Evolutionary conservation across 64 coral and sea anemone species (phyloP).

Genomic region (Hydrozoanthus tunicans): DNA sequence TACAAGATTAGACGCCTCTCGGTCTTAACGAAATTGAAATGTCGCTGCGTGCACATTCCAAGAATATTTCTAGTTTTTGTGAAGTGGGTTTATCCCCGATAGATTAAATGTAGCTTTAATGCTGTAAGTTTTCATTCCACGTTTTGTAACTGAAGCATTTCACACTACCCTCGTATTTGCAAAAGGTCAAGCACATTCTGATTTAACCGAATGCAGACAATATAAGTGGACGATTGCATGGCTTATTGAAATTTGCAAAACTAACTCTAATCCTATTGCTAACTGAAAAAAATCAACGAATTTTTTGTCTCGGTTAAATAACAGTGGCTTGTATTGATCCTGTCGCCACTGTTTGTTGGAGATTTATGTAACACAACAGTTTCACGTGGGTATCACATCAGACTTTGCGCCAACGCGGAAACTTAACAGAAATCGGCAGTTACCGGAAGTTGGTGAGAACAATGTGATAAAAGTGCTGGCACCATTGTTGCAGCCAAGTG

Average conservation of each 20-base stretch:
- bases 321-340: no score
- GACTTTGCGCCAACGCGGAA: constrained; percentile 10
- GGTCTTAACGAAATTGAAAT: neutral
- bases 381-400: neutral
- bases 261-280: neutral
- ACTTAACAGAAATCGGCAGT: neutral
- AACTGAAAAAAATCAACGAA: neutral
- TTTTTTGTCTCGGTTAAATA: neutral
- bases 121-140: neutral
- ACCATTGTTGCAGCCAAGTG: constrained; percentile 3
- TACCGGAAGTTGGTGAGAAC: constrained; percentile 36
- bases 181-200: neutral
- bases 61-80: neutral
- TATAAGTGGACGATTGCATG: neutral
- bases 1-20: neutral
- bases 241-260: neutral
- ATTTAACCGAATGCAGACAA: neutral
- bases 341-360: no score
- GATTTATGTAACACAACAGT: no score
- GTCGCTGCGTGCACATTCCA: neutral
- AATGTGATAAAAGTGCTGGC: constrained; percentile 3
- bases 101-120: neutral
- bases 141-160: neutral
- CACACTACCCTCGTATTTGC: neutral
- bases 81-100: neutral